phyloP scores from a whole-genome alignment of 2,797 vertebrate species.

The Sylvilagus floridanus region DNA sequence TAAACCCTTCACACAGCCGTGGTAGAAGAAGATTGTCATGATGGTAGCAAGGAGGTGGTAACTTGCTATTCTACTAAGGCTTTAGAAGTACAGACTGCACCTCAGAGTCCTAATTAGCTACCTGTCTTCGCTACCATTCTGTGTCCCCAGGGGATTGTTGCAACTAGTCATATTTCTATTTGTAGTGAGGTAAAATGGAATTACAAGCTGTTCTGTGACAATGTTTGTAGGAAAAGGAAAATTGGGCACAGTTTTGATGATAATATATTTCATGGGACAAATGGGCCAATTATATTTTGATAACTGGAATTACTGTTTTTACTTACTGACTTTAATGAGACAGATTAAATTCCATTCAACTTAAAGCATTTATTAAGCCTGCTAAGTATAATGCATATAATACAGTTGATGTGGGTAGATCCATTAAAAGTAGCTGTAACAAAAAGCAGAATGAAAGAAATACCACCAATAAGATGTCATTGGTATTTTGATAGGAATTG shows the following conservation, averaged over 20 bases:
- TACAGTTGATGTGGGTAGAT: neutral
- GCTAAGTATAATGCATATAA: neutral
- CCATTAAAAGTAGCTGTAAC: neutral
- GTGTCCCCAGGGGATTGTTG: neutral
- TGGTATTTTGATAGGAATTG: too few species aligned
- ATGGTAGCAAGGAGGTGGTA: neutral
- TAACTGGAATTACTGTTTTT: neutral
- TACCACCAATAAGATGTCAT: neutral
- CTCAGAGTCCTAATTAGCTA: neutral
- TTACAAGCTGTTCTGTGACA: neutral
- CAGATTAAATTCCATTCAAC: neutral
- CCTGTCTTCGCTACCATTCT: neutral
- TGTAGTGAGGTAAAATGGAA: neutral
- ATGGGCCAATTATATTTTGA: constrained; percentile 24
- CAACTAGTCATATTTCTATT: constrained; percentile 21
- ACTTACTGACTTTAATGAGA: constrained; percentile 19
- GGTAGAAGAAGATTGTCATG: neutral
- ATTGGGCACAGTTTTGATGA: constrained; percentile 9
- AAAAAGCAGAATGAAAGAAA: neutral
- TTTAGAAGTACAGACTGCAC: neutral
- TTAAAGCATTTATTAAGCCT: neutral
- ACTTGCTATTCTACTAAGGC: neutral
- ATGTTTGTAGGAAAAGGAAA: constrained; percentile 48
- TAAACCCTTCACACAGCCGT: neutral
- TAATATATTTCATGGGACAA: neutral